Evolutionary conservation across 2,797 vertebrate genomes (phyloP), one percentile per base, ranked within the genome.

Genomic region (Karalla daura): DNA sequence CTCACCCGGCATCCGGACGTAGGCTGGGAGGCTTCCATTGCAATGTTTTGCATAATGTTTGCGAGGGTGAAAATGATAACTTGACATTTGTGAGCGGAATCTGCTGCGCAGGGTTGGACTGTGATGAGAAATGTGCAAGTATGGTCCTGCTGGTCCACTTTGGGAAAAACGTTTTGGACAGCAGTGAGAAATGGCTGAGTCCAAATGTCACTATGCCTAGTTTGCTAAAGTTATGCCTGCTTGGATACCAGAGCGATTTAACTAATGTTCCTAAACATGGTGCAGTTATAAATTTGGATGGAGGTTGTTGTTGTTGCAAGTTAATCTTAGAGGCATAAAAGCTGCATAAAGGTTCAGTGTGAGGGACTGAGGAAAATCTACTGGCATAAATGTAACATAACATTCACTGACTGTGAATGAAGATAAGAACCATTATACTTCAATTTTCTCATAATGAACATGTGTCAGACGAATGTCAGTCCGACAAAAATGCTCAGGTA

Each of bases 1-100:
- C 71, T 80, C 61, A 66, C 62, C 75, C 69, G 59, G 64, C 55
- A 24, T 32, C 33, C 15, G 17, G 44, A 45, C 7, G 6, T 12
- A 7, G 40, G 45, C 67, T 28, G 45, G 21, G 15, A 52, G 65
- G 37, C 24, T 67, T 74, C 55, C 45, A 63, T 67, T 63, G 53
- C 28, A 14, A 23, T 21, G 44, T 71, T 72, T 59, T 21, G n/a
- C 51, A 7, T 58, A 8, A 60, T 74, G 59, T 62, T 59, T 56
- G 63, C 24, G 28, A 46, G 56, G 35, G 47, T 13, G 21, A 54
- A 66, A 64, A 70, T 71, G 62, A 78, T 70, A 72, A 74, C 15
- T 52, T 63, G 73, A 53, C 58, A 78, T 80, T 69, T 74, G 37
- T 12, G 27, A 46, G 54, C 18, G 33, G 44, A 63, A 54, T 70